These are phyloP conservation scores for Callionymus lyra DNA, from an alignment of 2,113 vertebrate genomes.

Conservation along the genomic window DNA sequence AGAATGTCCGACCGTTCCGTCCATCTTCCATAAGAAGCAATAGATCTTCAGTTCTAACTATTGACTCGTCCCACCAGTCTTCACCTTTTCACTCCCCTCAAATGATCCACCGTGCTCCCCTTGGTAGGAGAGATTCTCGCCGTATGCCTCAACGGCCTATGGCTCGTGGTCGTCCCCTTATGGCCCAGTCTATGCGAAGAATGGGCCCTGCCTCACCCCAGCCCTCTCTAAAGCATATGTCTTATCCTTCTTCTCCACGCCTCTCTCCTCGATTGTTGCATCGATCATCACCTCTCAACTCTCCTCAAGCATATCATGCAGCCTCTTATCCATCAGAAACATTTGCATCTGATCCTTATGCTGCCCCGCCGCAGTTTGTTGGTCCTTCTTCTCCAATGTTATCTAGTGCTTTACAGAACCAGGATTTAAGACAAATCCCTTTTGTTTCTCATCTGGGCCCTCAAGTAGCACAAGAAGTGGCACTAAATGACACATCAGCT, in stretches of 20 bases:
- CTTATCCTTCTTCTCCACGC: slow-evolving; percentile 43
- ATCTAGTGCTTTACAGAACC: slow-evolving; percentile 36
- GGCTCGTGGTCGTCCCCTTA: slow-evolving; percentile 62
- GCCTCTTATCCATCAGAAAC: slow-evolving; percentile 7
- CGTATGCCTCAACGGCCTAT: slow-evolving; percentile 45
- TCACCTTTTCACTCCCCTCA: slow-evolving; percentile 54
- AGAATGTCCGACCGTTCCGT: slow-evolving; percentile 64
- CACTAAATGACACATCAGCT: slow-evolving; percentile 23
- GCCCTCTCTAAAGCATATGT: slow-evolving; percentile 54
- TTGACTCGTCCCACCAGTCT: slow-evolving; percentile 45
- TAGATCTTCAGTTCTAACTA: slow-evolving; percentile 56
- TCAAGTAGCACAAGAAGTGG: slow-evolving; percentile 15
- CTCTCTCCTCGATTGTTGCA: slow-evolving; percentile 46
- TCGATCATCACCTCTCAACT: slow-evolving; percentile 40
- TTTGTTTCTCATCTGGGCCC: slow-evolving; percentile 25
- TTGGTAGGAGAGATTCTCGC: slow-evolving; percentile 44
- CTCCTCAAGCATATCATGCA: slow-evolving; percentile 23
- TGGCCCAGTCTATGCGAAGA: slow-evolving; percentile 50
- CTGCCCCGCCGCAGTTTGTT: slow-evolving; percentile 26
- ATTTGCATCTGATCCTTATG: slow-evolving; percentile 16
- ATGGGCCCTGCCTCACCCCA: slow-evolving; percentile 56
- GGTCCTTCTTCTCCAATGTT: slow-evolving; percentile 40
- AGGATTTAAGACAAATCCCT: slow-evolving; percentile 24
- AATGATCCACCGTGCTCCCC: slow-evolving; percentile 41
- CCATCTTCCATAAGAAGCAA: slow-evolving; percentile 61